phyloP scores from a whole-genome alignment of 2,113 vertebrate genomes.

The Tachycineta bicolor region DNA sequence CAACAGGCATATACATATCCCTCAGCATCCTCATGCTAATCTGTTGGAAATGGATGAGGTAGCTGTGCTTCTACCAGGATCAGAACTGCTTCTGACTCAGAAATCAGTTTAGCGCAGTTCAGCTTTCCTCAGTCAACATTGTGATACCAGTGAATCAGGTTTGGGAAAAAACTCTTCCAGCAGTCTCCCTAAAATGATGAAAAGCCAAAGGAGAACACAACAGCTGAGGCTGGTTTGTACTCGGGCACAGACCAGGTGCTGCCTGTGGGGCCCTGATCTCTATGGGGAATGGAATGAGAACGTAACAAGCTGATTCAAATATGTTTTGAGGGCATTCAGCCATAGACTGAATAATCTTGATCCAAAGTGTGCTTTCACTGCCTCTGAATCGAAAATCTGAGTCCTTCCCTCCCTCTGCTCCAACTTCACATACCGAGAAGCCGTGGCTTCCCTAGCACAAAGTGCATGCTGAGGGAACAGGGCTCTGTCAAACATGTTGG shows the following conservation, averaged over 20 bases:
- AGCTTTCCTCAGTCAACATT: not conserved
- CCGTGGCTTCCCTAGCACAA: slow-evolving; percentile 2
- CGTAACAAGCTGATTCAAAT: not conserved
- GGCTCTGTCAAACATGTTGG: not conserved
- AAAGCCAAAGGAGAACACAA: not conserved
- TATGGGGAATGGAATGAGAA: not conserved
- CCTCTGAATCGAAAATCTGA: not conserved
- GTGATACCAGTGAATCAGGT: not conserved
- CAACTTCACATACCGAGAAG: not conserved
- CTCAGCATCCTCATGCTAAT: not conserved
- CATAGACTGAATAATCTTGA: not conserved
- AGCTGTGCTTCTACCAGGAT: not conserved
- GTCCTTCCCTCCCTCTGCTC: not conserved
- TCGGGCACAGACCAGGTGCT: not conserved
- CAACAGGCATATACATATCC: accelerated
- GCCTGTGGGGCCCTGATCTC: not conserved
- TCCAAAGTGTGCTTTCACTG: not conserved
- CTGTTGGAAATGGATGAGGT: not conserved
- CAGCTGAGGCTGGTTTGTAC: not conserved
- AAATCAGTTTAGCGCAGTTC: not conserved
- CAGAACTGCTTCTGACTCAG: not conserved
- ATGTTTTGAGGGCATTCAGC: not conserved
- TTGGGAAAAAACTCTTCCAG: not conserved
- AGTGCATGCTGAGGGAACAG: not conserved
- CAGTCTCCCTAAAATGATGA: not conserved